These are phyloP conservation scores for Pentalonia nigronervosa DNA, from an alignment of 1,140 invertebrate species.

Conservation along the genomic window DNA sequence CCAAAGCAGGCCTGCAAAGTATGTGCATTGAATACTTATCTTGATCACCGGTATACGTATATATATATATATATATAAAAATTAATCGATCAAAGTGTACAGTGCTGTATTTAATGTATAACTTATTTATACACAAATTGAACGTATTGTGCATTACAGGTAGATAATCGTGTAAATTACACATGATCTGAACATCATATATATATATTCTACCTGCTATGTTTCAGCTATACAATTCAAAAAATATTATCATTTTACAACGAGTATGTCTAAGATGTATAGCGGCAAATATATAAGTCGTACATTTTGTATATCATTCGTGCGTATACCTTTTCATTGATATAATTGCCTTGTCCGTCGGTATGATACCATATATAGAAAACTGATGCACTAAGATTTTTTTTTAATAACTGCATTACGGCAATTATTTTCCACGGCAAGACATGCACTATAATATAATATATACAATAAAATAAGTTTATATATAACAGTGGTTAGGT, in stretches of 20 bases:
- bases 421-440: background rate
- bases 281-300: background rate
- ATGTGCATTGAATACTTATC: background rate
- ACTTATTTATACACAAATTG: constrained; percentile 4
- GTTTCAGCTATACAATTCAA: background rate
- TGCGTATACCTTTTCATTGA: background rate
- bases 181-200: background rate
- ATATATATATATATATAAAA: background rate
- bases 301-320: background rate
- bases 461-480: background rate
- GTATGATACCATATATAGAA: constrained; percentile 15
- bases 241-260: background rate
- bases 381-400: background rate
- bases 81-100: background rate
- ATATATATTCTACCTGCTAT: background rate
- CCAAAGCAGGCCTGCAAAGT: background rate
- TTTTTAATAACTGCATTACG: constrained; percentile 33
- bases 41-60: background rate
- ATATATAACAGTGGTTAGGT: background rate
- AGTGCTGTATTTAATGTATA: background rate
- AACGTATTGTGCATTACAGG: background rate
- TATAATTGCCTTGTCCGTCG: constrained; percentile 15
- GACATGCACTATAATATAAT: background rate
- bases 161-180: background rate
- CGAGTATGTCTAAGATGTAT: background rate